Evolutionary conservation across 2,113 vertebrate species (phyloP).

Genomic region (Campylomormyrus numenius): DNA sequence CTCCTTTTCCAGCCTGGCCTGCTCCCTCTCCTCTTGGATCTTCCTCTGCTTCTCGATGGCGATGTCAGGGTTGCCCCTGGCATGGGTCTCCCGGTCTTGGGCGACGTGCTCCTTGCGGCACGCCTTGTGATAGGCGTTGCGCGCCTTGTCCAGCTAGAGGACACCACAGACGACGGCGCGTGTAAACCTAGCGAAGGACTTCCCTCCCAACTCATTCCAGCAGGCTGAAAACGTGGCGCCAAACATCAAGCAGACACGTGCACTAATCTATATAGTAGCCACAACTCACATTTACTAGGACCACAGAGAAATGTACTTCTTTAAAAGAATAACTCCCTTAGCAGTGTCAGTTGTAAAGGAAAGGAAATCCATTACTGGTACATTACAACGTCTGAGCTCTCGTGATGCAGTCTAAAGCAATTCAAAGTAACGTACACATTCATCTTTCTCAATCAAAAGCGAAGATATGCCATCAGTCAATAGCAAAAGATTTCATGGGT

Average conservation of each 20-base stretch:
- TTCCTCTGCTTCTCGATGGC: constrained; percentile 59
- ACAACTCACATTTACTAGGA: not conserved
- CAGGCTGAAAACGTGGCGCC: not conserved
- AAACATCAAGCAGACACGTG: not conserved
- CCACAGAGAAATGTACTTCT: not conserved
- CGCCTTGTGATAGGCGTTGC: constrained; percentile 54
- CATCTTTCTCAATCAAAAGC: not conserved
- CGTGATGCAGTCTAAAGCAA: not conserved
- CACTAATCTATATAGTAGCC: not conserved
- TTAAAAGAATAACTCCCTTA: not conserved
- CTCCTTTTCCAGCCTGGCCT: constrained; percentile 48
- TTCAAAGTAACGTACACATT: not conserved
- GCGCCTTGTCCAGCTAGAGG: constrained; percentile 60
- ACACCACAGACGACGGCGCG: not conserved
- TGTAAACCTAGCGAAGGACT: not conserved
- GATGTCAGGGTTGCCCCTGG: constrained; percentile 53
- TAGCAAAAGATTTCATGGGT: not conserved
- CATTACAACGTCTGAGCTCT: not conserved
- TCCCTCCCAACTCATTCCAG: not conserved
- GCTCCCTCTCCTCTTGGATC: constrained; percentile 50
- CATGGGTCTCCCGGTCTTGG: constrained; percentile 52
- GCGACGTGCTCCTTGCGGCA: constrained; percentile 54
- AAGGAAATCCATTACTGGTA: not conserved
- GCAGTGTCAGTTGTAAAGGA: not conserved
- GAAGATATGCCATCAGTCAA: not conserved